Evolutionary conservation across 1,140 invertebrate genomes (phyloP).

Genomic region (Drosophila carrolli): DNA sequence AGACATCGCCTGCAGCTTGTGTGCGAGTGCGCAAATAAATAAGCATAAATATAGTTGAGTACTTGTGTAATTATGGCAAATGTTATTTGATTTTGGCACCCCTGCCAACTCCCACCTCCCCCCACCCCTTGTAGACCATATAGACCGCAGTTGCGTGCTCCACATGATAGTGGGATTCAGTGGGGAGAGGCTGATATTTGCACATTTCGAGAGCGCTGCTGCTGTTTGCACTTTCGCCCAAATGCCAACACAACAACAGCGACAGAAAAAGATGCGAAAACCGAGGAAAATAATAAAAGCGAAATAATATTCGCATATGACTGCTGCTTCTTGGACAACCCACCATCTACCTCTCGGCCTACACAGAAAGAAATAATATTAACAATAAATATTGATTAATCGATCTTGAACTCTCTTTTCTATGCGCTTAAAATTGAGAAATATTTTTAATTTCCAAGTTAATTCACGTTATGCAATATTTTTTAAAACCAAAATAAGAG

Average conservation of each 20-base stretch:
- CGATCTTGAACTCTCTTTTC: too few species aligned
- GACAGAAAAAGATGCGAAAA: slow-evolving; percentile 17
- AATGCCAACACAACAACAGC: slow-evolving; percentile 16
- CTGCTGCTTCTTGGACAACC: slow-evolving; percentile 4
- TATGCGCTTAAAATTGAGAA: too few species aligned
- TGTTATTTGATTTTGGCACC: slow-evolving; percentile 59
- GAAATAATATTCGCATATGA: slow-evolving; percentile 42
- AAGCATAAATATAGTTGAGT: slow-evolving; percentile 59
- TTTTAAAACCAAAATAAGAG: too few species aligned
- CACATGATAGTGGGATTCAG: slow-evolving; percentile 31
- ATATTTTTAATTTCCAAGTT: too few species aligned
- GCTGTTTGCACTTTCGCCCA: slow-evolving; percentile 60
- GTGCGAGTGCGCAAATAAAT: slow-evolving; percentile 44
- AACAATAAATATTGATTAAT: too few species aligned
- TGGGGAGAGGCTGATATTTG: slow-evolving; percentile 36
- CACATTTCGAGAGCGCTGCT: slow-evolving; percentile 51
- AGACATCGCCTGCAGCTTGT: slow-evolving; percentile 24
- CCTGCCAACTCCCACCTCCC: background rate
- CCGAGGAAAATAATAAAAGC: slow-evolving; percentile 25
- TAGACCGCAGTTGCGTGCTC: slow-evolving; percentile 43
- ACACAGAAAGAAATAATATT: slow-evolving; percentile 11
- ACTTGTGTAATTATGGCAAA: slow-evolving; percentile 63
- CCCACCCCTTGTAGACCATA: background rate
- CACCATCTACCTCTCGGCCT: background rate
- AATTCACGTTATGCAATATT: too few species aligned